A percentile compares a stretch with the other conserved stretches of the same genome.
Evolutionary conservation across 2,888 invertebrate genomes (phyloP).

Genomic region (Noctua pronuba): DNA sequence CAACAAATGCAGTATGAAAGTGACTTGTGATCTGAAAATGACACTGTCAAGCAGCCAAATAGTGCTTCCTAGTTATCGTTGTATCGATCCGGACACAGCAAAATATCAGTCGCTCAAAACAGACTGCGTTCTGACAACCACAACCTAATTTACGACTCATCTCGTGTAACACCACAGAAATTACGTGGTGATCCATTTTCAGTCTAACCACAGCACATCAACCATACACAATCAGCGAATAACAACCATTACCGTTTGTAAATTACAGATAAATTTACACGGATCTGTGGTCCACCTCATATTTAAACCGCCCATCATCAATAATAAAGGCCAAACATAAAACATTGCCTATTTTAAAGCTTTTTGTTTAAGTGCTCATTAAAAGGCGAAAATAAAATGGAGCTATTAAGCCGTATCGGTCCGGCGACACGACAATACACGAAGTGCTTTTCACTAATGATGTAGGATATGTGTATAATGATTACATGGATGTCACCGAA

Average conservation of each 20-base stretch:
- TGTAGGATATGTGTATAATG: constrained; percentile 67
- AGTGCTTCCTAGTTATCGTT: not conserved
- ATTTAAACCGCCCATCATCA: constrained; percentile 43
- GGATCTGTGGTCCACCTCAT: constrained; percentile 46
- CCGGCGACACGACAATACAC: constrained; percentile 74
- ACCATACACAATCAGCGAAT: constrained; percentile 48
- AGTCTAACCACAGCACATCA: constrained; percentile 43
- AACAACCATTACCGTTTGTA: constrained; percentile 50
- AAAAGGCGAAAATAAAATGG: constrained; percentile 77
- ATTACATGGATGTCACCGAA: constrained; percentile 61
- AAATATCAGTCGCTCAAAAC: not conserved
- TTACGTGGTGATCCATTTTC: constrained; percentile 34
- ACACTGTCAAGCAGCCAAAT: not conserved
- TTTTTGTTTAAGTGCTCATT: constrained; percentile 82
- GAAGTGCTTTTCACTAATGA: constrained; percentile 80
- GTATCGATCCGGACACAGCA: not conserved
- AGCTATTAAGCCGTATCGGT: constrained; percentile 74
- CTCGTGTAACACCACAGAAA: constrained; percentile 46
- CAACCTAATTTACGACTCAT: constrained; percentile 42
- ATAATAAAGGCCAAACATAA: constrained; percentile 46
- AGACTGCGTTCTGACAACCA: constrained; percentile 2
- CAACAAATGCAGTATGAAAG: not conserved
- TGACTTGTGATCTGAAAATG: not conserved
- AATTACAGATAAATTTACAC: constrained; percentile 58
- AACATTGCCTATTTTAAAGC: constrained; percentile 69